Conservation (phyloP, 2,113 vertebrate genomes). For the Ctenodactylus gundi region DNA sequence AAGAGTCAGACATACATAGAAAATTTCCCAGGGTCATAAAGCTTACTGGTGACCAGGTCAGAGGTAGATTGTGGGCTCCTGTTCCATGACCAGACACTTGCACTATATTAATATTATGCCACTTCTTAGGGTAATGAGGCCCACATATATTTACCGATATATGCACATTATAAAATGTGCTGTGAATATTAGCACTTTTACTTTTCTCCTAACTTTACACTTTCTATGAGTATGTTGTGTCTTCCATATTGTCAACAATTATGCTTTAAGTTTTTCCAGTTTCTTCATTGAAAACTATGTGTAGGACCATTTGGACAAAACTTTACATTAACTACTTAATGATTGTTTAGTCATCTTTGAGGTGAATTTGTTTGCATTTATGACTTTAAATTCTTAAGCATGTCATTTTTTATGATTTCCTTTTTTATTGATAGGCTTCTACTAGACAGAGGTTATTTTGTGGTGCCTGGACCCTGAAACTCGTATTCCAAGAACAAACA, state of each 20-base stretch:
- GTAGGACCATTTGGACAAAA: not conserved
- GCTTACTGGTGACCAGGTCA: not conserved
- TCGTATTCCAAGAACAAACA: conserved; percentile 16
- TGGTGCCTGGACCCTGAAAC: not conserved
- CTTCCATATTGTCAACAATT: conserved; percentile 13
- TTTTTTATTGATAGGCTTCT: conserved; percentile 17
- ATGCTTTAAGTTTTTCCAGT: not conserved
- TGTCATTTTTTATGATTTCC: conserved; percentile 48
- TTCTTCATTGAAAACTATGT: not conserved
- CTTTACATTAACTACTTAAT: conserved; percentile 39
- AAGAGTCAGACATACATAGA: not conserved
- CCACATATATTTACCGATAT: too few species aligned
- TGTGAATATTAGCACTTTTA: not conserved
- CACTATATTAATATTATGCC: not conserved
- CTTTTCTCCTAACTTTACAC: not conserved
- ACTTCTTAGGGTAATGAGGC: not conserved
- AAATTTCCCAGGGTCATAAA: not conserved
- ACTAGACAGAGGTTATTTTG: conserved; percentile 15
- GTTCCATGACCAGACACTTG: not conserved
- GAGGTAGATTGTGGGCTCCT: not conserved
- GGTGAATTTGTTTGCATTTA: conserved; percentile 43
- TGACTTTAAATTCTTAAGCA: not conserved
- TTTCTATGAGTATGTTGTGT: not conserved
- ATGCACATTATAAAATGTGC: not conserved
- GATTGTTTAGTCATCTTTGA: conserved; percentile 40